Base-by-base conservation (phyloP, 2,888 invertebrate genomes). In the Lacanobia wlatinum region DNA sequence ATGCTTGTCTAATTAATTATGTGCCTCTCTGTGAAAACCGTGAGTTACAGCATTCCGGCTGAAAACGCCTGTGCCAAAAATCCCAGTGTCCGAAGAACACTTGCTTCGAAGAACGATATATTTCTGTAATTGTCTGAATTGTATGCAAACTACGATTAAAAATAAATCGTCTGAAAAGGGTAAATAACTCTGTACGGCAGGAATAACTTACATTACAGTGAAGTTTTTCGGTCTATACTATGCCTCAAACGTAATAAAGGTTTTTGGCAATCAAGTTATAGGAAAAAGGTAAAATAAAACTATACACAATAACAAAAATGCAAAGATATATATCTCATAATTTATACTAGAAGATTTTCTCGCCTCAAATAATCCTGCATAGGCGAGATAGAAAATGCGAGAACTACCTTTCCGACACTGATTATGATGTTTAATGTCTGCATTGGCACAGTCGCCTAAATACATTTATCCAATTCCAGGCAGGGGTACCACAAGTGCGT, bases 1-100 rank as follows among this genome's bases (percentile, higher is more conserved):
- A 62, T n/a, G 34, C 68, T 59, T 76, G 63, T 77, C 50, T 58
- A 67, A 76, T 73, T 77, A 77, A 77, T 70, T 77, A 40, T 67
- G 46, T 69, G 65, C 40, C 62, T 52, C 58, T 61, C 21, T 52
- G 69, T 62, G 48, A 63, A 70, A 60, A 43, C 55, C 55, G 14
- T 46, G 48, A 69, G 52, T 71, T 68, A 68, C 65, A 66, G 50
- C 53, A 55, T 70, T 69, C 52, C 48, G 43, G 53, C 48, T 69
- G 70, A 46, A 58, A 65, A 62, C 61, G 69, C 7, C 60, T 50
- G 23, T 67, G 73, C 82, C 82, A 73, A 81, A 52, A 70, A 77
- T 61, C 56, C 34, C 43, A 68, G 55, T 52, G 52, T 38, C 68
- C 46, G 6, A 28, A 48, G n/a, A 18, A 65, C 43, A 10, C 48